Base-by-base conservation (phyloP, 2,113 vertebrate species). In the Aythya baeri region DNA sequence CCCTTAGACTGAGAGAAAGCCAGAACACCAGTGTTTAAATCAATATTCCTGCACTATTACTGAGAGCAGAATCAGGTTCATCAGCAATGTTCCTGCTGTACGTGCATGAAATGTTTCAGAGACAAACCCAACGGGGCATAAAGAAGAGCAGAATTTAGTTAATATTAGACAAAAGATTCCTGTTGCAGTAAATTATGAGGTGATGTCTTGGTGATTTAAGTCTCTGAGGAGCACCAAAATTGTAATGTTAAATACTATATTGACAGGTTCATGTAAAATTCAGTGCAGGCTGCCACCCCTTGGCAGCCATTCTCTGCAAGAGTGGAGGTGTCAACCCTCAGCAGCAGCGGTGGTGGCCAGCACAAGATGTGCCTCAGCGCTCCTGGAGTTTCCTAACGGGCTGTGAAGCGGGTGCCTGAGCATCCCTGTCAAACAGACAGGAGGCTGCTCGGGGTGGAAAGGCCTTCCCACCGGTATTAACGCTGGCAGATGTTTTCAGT, bases 251-350 rank as follows among this genome's bases (percentile, higher is more conserved):
- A 8, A 57, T 49, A 43, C 57, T 72, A 21, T 44, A 77, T 54
- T 91, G 96, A 95, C 97, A 96, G 95, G 63, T 94, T 98, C 93
- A 94, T 98, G 97, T 95, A 97, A 98, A 97, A 98, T 97, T 97
- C 95, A 97, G 88, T 23, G 85, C 94, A 92, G 63, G 59, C 89
- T 50, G 63, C 83, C 82, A 29, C 67, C 75, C 82, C 93, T 92
- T 91, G 80, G 71, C 91, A 95, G 80, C 77, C 86, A 36, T 68
- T 73, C 96, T 67, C 63, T 74, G 89, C 86, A 83, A 83, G 91
- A 93, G 76, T 71, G 86, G 94, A 92, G 34, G 85, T 97, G 95
- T 97, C 97, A 97, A 26, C 91, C 97, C 94, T 96, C 96, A 95
- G 34, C 89, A 96, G 92, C 97, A 68, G 86, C 79, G 23, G 58